Evolutionary conservation across 2,888 invertebrate species (phyloP), one percentile per base, ranked within the genome.

Genomic region (Bombyx huttoni): DNA sequence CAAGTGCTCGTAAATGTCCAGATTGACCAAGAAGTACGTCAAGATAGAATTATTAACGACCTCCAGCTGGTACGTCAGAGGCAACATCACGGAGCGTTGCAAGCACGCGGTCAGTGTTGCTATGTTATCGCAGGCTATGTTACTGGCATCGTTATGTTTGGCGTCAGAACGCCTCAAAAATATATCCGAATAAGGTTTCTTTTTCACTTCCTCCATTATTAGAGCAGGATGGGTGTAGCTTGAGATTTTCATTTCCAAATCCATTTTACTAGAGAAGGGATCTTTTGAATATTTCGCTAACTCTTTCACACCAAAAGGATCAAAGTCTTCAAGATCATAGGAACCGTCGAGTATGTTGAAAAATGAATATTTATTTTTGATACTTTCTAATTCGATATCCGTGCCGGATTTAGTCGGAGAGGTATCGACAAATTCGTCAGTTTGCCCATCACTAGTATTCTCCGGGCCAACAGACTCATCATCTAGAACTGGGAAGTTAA

Each of bases 21-120:
- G 81, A 56, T 93, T 91, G 0, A 90, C 86, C 0, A 95, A 77
- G 60, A 93, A 92, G 67, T 93, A 90, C 40, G 92, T 93, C 55
- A 95, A 77, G 14, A 94, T 90, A 8, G 94, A 94, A 56, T 92
- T 92, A 54, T 94, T 93, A 0, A 94, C 91, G 10, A 95, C 87
- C 58, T 91, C 91, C 51, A 91, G 85, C 64, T 95, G 94, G 24
- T 91, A 90, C 9, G 89, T 89, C 3, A 95, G 70, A 0, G 95
- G 94, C 54, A 93, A 78, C 67, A 91, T 85, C 1, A 95, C 90
- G 0, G 93, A 93, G 69, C 91, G 89, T 64, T 92, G 91, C 7
- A 93, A 70, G 58, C 91, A 92, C 34, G 91, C 90, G 0, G 91
- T 89, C 14, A 91, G 63, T 5, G 86, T 85, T 1, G 87, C 86